Evolutionary conservation across 2,797 vertebrate genomes (phyloP), one percentile per base, ranked within the genome.

Genomic region (Halcyon smyrnensis): DNA sequence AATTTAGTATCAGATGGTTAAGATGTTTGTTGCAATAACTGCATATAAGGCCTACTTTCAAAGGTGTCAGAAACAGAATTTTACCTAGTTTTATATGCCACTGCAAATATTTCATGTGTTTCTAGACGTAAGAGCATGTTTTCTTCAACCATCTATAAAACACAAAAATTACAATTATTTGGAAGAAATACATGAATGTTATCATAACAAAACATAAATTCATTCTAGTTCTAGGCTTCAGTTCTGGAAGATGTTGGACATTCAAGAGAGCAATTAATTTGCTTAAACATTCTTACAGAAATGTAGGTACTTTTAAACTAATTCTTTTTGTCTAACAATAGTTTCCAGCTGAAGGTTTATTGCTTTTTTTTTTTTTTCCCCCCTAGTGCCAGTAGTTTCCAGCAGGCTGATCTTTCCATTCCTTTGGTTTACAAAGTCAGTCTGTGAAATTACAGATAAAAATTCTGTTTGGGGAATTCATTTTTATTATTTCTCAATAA

Each of bases 401-500:
- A 84, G 12, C 15, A 84, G 37, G 21, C 28, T 64, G 25, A 45
- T 88, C 23, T 91, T 88, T 77, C 27, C 56, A 60, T 63, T 93
- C 21, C 45, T 92, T 79, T 83, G 15, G 81, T 87, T 75, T 69
- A 71, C 18, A 41, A 63, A 57, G 7, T 48, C 57, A 62, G 27
- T 41, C 65, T 86, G 32, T 41, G 50, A 88, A 34, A 84, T n/a
- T 34, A 28, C 23, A 95, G 69, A 83, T 69, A 65, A 85, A 77
- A 92, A 56, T 67, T 87, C 36, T 80, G 15, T 75, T 88, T 88
- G 63, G 37, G 21, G 27, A 87, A 86, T 73, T 50, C 27, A 74
- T 67, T 74, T 95, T 92, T 93, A 67, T 79, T 92, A 85, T 91
- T 96, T 93, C 54, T 88, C 24, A 2, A 59, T 81, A 93, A 93